phyloP scores from a whole-genome alignment of 2,888 invertebrate genomes.

The Elmis aenea region DNA sequence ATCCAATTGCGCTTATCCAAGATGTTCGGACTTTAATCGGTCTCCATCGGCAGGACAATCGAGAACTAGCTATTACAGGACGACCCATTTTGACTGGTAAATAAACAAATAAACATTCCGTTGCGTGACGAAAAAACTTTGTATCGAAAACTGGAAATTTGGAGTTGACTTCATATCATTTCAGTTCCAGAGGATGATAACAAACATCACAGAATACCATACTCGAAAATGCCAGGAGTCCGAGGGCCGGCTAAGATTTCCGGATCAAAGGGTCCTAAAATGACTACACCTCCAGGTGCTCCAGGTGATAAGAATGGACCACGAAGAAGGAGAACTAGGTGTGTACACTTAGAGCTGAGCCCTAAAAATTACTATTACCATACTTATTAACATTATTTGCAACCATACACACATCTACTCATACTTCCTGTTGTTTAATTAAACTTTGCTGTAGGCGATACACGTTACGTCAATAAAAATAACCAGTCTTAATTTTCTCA shows the following conservation, averaged over 20 bases:
- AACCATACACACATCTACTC: too few relatives aligned
- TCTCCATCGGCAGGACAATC: slow-evolving; percentile 81
- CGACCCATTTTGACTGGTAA: slow-evolving; percentile 61
- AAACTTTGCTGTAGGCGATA: too few relatives aligned
- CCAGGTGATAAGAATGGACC: slow-evolving; percentile 51
- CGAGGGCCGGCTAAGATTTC: slow-evolving; percentile 19
- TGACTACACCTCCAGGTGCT: slow-evolving; percentile 20
- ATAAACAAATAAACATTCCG: too few relatives aligned
- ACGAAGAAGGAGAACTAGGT: slow-evolving; percentile 63
- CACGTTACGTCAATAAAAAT: too few relatives aligned
- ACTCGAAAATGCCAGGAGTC: slow-evolving; percentile 27
- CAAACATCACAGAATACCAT: slow-evolving; percentile 27
- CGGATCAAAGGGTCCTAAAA: slow-evolving; percentile 31
- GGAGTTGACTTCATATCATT: too few relatives aligned
- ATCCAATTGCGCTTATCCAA: slow-evolving; percentile 83
- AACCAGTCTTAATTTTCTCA: too few relatives aligned
- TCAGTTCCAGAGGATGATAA: slow-evolving; percentile 38
- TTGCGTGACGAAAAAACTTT: too few relatives aligned
- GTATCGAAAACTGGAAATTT: too few relatives aligned
- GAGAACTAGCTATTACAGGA: slow-evolving; percentile 79
- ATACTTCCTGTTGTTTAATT: too few relatives aligned
- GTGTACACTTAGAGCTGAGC: slow-evolving; percentile 11
- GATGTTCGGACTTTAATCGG: slow-evolving; percentile 87
- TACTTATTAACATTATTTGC: too few relatives aligned
- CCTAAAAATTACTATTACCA: too few relatives aligned